Evolutionary conservation across 2,797 vertebrate genomes (phyloP).

Genomic region (Gobionotothen gibberifrons): DNA sequence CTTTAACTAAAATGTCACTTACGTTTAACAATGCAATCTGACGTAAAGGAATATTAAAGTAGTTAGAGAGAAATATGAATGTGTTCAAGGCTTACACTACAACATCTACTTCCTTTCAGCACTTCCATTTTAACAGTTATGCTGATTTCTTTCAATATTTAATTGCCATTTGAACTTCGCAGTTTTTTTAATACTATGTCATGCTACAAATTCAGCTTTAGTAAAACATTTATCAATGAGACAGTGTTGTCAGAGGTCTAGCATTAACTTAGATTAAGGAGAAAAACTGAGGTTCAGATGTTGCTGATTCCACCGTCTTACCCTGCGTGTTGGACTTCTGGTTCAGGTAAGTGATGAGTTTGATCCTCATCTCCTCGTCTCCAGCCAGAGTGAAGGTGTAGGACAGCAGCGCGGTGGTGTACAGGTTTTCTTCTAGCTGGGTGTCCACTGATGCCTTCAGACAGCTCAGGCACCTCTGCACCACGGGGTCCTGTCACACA

Average conservation of each 20-base stretch:
- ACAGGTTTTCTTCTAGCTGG: constrained; percentile 69
- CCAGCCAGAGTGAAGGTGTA: constrained; percentile 86
- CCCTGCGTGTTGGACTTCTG: constrained; percentile 55
- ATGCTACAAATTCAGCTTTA: no score
- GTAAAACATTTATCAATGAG: not conserved
- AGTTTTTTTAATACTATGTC: not conserved
- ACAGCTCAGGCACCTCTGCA: constrained; percentile 76
- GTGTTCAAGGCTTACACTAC: not conserved
- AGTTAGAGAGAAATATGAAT: not conserved
- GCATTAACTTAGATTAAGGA: not conserved
- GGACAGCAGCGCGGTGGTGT: constrained; percentile 81
- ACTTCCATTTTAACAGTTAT: not conserved
- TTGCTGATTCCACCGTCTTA: constrained; percentile 3
- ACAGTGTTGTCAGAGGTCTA: not conserved
- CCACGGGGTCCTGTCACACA: constrained; percentile 62
- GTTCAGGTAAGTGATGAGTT: constrained; percentile 74
- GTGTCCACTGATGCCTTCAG: constrained; percentile 54
- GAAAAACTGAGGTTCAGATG: not conserved
- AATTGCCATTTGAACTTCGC: not conserved
- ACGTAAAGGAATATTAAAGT: no score
- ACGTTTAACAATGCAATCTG: no score
- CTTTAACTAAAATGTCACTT: no score
- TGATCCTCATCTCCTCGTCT: constrained; percentile 60
- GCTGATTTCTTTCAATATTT: not conserved
- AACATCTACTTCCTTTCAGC: not conserved